Evolutionary conservation across 2,888 invertebrate species (phyloP).

Genomic region (Chalcis sispes): DNA sequence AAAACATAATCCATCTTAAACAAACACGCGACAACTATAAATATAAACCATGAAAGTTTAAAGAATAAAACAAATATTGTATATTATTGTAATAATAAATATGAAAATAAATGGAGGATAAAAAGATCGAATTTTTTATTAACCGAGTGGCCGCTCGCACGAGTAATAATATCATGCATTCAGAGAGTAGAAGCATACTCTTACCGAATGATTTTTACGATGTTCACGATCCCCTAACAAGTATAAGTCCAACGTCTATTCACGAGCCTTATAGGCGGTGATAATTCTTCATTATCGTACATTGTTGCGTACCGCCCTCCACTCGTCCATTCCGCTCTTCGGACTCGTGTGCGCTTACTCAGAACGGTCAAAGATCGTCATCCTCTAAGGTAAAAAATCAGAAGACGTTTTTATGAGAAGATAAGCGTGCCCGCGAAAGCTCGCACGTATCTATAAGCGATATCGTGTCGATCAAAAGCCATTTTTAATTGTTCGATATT

Average conservation of each 20-base stretch:
- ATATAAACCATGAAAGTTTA: too few relatives aligned
- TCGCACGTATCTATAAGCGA: too few relatives aligned
- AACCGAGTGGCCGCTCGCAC: not conserved
- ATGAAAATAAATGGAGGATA: conserved; percentile 3
- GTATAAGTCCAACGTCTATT: conserved; percentile 65
- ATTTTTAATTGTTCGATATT: conserved; percentile 49
- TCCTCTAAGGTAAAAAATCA: conserved; percentile 48
- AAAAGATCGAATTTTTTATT: conserved; percentile 31
- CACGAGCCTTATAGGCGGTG: conserved; percentile 68
- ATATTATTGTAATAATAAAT: too few relatives aligned
- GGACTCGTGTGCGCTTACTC: not conserved
- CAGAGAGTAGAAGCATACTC: conserved; percentile 34
- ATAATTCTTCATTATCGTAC: conserved; percentile 76
- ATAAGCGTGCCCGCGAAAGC: not conserved
- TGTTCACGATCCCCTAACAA: conserved; percentile 68
- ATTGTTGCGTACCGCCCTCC: conserved; percentile 69
- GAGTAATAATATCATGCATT: conserved; percentile 43
- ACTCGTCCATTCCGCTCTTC: not conserved
- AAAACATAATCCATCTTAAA: too few relatives aligned
- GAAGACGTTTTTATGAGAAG: conserved; percentile 45
- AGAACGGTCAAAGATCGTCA: conserved; percentile 17
- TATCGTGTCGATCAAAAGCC: conserved; percentile 49
- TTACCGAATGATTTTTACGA: conserved; percentile 72
- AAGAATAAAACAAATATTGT: too few relatives aligned
- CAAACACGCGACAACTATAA: too few relatives aligned